Percentiles rank a stretch among this genome's conserved stretches.
phyloP scores from a whole-genome alignment of 2,113 vertebrate genomes.

The Tychaedon coryphoeus region DNA sequence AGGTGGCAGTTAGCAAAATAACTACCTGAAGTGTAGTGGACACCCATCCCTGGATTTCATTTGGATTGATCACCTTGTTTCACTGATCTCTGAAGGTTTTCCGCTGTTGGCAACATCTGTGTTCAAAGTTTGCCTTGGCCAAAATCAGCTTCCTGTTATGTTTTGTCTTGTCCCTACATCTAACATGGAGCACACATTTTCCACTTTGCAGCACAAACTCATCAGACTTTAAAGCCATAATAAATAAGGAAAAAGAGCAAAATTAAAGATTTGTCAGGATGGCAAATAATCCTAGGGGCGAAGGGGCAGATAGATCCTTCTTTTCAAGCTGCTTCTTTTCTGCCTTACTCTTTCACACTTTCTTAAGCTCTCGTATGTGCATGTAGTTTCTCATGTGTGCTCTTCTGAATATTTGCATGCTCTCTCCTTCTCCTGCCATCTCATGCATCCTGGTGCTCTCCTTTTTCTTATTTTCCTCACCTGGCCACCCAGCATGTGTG shows the following conservation, averaged over 20 bases:
- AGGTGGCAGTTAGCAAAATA: background rate
- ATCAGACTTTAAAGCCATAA: background rate
- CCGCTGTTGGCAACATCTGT: background rate
- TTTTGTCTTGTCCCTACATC: background rate
- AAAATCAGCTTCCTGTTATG: background rate
- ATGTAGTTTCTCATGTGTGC: accelerated
- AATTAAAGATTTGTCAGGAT: background rate
- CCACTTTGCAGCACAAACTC: background rate
- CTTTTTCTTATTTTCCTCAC: background rate
- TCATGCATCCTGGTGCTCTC: background rate
- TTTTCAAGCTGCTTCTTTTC: background rate
- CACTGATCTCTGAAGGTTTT: background rate
- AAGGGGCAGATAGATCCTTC: background rate
- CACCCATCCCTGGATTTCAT: background rate
- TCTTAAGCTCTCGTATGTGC: background rate
- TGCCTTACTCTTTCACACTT: background rate
- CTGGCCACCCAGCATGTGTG: background rate
- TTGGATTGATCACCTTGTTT: background rate
- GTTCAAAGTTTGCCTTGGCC: background rate
- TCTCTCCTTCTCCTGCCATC: background rate
- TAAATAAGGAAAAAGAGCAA: background rate
- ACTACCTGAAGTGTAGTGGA: background rate
- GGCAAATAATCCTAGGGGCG: background rate
- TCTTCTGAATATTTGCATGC: background rate
- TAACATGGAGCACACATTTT: background rate